Base-by-base conservation (phyloP, 2,797 vertebrate species). In the Antrozous pallidus region DNA sequence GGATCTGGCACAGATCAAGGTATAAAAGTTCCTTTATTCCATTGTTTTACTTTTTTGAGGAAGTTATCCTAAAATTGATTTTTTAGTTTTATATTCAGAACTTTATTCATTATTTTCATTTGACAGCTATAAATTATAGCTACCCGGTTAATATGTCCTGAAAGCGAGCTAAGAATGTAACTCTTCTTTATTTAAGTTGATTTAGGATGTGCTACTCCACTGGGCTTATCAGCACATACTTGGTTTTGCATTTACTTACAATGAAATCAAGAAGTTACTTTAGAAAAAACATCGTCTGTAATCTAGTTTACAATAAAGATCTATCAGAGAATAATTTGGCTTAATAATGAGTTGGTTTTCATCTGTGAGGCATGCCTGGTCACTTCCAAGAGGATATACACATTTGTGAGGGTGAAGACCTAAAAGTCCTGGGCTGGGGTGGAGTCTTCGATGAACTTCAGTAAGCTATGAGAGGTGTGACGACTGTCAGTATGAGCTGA, bases 61-160 rank as follows among this genome's bases (percentile, higher is more conserved):
- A 90, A 58, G 63, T 88, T 84, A 75, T 78, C 20, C 65, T 86
- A 67, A 85, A 96, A 85, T 85, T 88, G 33, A n/a, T 82, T 85
- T 94, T 95, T 93, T 3, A 61, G 36, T 91, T 94, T 84, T 90
- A 17, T 90, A n/a, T 81, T 87, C 24, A 58, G 70, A 78, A 79
- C 54, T 90, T 80, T 85, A 36, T 71, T 65, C 70, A 88, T 82
- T 91, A 70, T 83, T 82, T 94, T 88, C 71, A 49, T 56, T 31
- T 71, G 82, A 82, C 14, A 63, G 47, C 42, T 91, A 51, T 95
- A 79, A 95, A 75, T 74, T 88, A 49, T 67, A 38, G 13, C 54
- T 93, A 3, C 86, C 16, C 33, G 12, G 51, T 86, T 95, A 80
- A 40, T 86, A 73, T 73, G 79, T 80, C 36, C 49, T 88, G 22